Percentiles rank a stretch among this genome's conserved stretches.
These are phyloP conservation scores for Phocides pigmalion DNA, from an alignment of 1,140 invertebrate species.

Conservation along the genomic window DNA sequence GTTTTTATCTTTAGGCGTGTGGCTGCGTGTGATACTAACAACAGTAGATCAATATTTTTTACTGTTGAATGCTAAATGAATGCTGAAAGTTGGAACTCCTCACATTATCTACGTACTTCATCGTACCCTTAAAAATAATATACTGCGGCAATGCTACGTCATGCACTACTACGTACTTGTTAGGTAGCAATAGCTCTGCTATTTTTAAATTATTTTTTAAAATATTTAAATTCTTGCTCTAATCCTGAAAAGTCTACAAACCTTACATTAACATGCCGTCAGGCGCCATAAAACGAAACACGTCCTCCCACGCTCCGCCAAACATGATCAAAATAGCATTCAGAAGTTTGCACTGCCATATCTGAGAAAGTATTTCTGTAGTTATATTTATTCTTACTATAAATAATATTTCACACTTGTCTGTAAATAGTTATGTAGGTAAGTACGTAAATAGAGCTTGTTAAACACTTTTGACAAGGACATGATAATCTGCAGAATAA, in stretches of 20 bases:
- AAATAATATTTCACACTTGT: constrained; percentile 4
- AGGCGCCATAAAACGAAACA: background rate
- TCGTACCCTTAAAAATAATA: no score
- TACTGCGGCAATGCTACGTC: no score
- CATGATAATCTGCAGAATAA: background rate
- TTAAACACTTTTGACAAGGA: constrained; percentile 14
- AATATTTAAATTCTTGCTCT: background rate
- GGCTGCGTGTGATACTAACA: no score
- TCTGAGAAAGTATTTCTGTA: background rate
- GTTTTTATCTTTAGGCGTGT: no score
- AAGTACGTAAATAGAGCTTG: background rate
- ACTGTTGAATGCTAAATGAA: no score
- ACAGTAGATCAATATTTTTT: no score
- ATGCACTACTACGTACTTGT: no score
- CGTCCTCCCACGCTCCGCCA: background rate
- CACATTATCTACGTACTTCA: no score
- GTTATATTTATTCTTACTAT: background rate
- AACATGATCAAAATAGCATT: background rate
- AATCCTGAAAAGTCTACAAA: background rate
- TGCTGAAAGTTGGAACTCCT: no score
- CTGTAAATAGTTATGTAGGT: constrained; percentile 3
- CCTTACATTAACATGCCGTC: background rate
- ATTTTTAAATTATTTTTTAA: background rate
- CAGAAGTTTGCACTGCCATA: background rate
- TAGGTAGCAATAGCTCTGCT: no score